Evolutionary conservation across 2,113 vertebrate species (phyloP).

Genomic region (Anser cygnoides): DNA sequence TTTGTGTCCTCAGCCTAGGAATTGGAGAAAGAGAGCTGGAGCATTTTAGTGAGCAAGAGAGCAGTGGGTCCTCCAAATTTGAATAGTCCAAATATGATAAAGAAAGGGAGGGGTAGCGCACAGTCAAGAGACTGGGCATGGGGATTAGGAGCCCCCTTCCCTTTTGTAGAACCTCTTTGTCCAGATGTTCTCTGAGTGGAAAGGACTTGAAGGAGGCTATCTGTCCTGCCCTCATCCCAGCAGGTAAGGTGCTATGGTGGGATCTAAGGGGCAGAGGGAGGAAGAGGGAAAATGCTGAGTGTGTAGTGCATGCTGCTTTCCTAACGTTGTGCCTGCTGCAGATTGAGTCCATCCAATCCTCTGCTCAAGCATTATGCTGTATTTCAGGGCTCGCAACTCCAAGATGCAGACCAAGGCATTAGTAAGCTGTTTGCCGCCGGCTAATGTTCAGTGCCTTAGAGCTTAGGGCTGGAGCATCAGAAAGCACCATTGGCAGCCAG

Average conservation of each 20-base stretch:
- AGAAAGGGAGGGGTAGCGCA: not conserved
- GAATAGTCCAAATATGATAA: not conserved
- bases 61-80: not conserved
- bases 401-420: not conserved
- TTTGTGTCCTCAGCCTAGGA: not conserved
- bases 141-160: not conserved
- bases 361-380: not conserved
- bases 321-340: not conserved
- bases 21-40: not conserved
- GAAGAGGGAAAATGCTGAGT: not conserved
- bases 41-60: not conserved
- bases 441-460: not conserved
- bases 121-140: not conserved
- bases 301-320: constrained; percentile 49
- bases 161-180: constrained; percentile 14
- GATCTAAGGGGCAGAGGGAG: not conserved
- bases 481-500: not conserved
- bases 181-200: constrained; percentile 53
- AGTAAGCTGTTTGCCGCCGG: not conserved
- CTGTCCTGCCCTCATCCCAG: constrained; percentile 33
- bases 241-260: constrained; percentile 68
- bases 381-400: not conserved
- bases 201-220: constrained; percentile 51
- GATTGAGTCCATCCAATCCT: not conserved
- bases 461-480: not conserved